Evolutionary conservation across 2,888 invertebrate species (phyloP).

Genomic region (Hyposoter dolosus): DNA sequence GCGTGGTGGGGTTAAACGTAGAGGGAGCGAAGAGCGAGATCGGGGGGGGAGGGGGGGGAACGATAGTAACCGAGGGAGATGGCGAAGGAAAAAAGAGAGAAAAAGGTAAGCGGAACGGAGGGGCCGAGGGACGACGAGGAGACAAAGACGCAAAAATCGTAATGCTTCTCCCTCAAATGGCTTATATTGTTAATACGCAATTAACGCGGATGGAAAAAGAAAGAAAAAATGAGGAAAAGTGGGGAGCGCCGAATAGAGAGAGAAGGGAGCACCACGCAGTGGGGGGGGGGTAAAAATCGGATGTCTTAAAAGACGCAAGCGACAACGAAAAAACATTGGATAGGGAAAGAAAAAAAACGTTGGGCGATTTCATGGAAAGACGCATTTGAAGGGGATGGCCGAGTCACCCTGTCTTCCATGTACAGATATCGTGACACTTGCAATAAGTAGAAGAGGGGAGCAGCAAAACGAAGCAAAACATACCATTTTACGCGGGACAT

Average conservation of each 20-base stretch:
- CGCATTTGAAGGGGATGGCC: conserved; percentile 69
- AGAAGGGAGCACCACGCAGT: conserved; percentile 6
- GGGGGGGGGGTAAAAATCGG: conserved; percentile 48
- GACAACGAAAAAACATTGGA: conserved; percentile 63
- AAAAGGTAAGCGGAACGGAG: conserved; percentile 36
- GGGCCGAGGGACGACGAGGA: conserved; percentile 4
- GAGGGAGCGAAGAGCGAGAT: conserved; percentile 24
- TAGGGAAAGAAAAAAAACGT: conserved; percentile 52
- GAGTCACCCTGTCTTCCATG: conserved; percentile 44
- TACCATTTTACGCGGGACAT: conserved; percentile 65
- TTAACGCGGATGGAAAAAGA: conserved; percentile 70
- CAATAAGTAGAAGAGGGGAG: conserved; percentile 9
- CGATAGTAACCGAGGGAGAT: conserved; percentile 10
- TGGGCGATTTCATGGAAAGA: conserved; percentile 65
- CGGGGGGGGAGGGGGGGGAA: conserved; percentile 12
- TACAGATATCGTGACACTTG: conserved; percentile 13
- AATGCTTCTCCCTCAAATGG: conserved; percentile 15
- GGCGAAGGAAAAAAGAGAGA: conserved; percentile 31
- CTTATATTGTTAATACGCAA: conserved; percentile 73
- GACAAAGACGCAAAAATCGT: conserved; percentile 30
- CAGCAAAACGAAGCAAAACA: conserved; percentile 61
- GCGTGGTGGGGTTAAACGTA: conserved; percentile 9
- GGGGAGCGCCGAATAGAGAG: conserved; percentile 45
- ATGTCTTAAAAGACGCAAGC: conserved; percentile 68
- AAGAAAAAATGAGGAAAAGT: conserved; percentile 46